Evolutionary conservation across 92 coral and sea anemone genomes (phyloP).

Genomic region (Pocillopora grandis): DNA sequence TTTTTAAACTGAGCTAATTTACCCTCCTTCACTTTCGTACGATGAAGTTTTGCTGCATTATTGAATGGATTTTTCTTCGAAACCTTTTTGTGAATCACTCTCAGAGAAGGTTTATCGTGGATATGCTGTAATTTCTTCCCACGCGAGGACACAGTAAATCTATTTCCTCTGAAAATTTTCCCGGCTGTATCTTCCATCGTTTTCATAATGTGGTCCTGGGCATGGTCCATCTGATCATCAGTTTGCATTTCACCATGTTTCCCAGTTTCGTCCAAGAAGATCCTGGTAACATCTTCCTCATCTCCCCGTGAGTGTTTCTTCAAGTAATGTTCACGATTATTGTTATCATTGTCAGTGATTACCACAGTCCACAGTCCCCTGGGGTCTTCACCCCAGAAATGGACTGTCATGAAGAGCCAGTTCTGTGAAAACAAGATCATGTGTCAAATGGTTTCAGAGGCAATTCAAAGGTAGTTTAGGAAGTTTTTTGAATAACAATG

Average conservation of each 20-base stretch:
- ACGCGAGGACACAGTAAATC: constrained; percentile 43
- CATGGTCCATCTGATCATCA: constrained; percentile 10
- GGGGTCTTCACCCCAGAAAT: constrained; percentile 91
- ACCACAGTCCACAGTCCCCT: constrained; percentile 80
- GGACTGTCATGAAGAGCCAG: constrained; percentile 90
- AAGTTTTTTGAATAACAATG: not conserved
- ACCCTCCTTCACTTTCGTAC: not conserved
- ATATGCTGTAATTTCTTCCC: constrained; percentile 33
- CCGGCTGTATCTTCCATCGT: constrained; percentile 74
- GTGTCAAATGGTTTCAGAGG: not conserved
- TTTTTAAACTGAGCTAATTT: not conserved
- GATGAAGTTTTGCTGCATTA: not conserved
- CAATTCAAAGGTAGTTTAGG: not conserved
- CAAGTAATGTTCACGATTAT: constrained; percentile 81
- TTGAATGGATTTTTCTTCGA: not conserved
- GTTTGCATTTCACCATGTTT: constrained; percentile 22
- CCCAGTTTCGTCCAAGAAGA: constrained; percentile 74
- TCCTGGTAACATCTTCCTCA: constrained; percentile 76
- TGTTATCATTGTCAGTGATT: constrained; percentile 80
- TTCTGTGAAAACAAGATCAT: constrained; percentile 40
- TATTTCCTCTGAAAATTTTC: constrained; percentile 58
- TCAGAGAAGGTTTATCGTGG: not conserved
- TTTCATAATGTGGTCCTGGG: constrained; percentile 59
- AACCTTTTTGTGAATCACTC: not conserved
- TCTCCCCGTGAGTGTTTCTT: constrained; percentile 69